Evolutionary conservation across 2,113 vertebrate species (phyloP).

Genomic region (Emydocephalus ijimae): DNA sequence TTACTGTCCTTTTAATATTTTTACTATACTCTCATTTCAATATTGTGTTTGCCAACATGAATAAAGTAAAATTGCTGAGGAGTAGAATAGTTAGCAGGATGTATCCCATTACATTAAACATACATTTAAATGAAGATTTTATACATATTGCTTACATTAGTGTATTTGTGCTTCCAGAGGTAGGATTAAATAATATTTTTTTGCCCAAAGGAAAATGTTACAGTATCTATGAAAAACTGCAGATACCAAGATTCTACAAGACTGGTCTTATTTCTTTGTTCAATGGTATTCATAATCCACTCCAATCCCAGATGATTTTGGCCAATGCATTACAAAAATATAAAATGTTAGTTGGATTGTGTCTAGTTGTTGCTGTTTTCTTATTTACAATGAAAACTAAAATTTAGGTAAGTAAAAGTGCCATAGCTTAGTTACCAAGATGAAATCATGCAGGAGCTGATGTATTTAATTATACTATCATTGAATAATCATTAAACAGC

Average conservation of each 20-base stretch:
- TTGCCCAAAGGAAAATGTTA: background rate
- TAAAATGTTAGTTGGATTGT: background rate
- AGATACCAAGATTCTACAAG: background rate
- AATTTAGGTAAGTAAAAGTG: background rate
- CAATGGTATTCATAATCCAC: background rate
- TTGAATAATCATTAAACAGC: background rate
- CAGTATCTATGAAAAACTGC: background rate
- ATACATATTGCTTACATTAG: background rate
- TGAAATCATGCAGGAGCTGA: background rate
- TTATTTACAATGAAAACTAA: background rate
- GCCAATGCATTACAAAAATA: background rate
- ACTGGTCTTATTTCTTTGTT: background rate
- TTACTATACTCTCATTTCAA: background rate
- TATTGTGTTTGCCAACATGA: background rate
- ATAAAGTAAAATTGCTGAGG: background rate
- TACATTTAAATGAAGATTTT: background rate
- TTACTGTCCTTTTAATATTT: background rate
- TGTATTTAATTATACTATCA: background rate
- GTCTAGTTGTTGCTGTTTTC: background rate
- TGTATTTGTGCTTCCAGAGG: background rate
- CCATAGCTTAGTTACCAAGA: background rate
- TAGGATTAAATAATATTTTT: background rate
- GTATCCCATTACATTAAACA: background rate
- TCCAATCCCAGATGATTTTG: background rate
- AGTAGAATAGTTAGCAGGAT: background rate